These are phyloP conservation scores for Anthoscopus minutus DNA, from an alignment of 2,113 vertebrate genomes.

Conservation along the genomic window DNA sequence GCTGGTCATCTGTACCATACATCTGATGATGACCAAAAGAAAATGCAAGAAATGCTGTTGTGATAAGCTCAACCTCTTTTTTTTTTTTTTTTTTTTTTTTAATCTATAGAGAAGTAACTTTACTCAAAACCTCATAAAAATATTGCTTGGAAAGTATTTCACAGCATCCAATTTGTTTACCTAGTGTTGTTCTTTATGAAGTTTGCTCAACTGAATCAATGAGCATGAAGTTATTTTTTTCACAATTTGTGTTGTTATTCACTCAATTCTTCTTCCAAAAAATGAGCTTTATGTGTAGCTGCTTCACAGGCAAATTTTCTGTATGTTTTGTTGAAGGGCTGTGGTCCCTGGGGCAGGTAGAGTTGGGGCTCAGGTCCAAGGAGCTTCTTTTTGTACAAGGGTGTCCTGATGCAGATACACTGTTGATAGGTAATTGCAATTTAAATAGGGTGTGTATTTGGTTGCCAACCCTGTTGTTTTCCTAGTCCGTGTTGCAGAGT, in stretches of 20 bases:
- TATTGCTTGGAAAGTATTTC: background rate
- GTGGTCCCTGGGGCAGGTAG: background rate
- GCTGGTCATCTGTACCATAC: background rate
- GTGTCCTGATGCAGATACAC: background rate
- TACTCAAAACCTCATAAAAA: background rate
- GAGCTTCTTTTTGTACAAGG: background rate
- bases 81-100: background rate
- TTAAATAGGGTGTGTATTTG: background rate
- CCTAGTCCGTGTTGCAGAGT: background rate
- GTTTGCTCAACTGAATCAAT: background rate
- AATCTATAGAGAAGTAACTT: background rate
- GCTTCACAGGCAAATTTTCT: background rate
- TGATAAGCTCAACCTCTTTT: background rate
- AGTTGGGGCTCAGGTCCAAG: background rate
- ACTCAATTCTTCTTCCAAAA: background rate
- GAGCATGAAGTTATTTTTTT: background rate
- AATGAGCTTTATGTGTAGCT: background rate
- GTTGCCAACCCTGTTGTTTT: background rate
- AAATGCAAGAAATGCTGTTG: background rate
- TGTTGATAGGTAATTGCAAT: background rate
- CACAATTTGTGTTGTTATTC: background rate
- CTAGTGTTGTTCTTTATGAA: background rate
- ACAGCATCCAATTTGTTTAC: background rate
- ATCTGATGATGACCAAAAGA: background rate
- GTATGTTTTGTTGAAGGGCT: background rate